Evolutionary conservation across 2,113 vertebrate genomes (phyloP).

Genomic region (Spea bombifrons): DNA sequence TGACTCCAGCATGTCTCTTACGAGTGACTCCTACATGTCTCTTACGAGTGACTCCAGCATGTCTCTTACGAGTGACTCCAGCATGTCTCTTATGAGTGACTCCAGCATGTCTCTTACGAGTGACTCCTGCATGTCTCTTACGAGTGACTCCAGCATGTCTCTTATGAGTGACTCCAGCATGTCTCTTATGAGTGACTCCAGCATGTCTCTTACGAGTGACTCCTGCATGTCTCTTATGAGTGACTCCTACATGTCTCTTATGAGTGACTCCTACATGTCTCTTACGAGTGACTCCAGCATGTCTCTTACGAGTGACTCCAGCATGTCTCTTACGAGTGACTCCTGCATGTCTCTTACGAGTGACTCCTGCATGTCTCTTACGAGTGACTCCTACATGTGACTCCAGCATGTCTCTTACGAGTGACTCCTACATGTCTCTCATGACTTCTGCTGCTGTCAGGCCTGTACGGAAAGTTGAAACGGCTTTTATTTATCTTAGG

Average conservation of each 20-base stretch:
- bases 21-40: too few relatives aligned
- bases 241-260: neutral
- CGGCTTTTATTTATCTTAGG: neutral
- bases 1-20: neutral
- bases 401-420: neutral
- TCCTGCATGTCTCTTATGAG: neutral
- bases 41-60: too few relatives aligned
- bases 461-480: slow-evolving; percentile 4
- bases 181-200: neutral
- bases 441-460: neutral
- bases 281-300: too few relatives aligned
- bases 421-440: neutral
- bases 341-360: neutral
- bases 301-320: neutral
- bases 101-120: neutral
- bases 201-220: neutral
- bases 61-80: neutral
- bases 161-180: too few relatives aligned
- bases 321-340: neutral
- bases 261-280: too few relatives aligned
- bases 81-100: neutral
- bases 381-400: too few relatives aligned
- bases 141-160: too few relatives aligned
- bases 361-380: neutral
- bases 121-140: neutral